Conservation (phyloP, 92 coral and sea anemone genomes). For the Paramuricea clavata region DNA sequence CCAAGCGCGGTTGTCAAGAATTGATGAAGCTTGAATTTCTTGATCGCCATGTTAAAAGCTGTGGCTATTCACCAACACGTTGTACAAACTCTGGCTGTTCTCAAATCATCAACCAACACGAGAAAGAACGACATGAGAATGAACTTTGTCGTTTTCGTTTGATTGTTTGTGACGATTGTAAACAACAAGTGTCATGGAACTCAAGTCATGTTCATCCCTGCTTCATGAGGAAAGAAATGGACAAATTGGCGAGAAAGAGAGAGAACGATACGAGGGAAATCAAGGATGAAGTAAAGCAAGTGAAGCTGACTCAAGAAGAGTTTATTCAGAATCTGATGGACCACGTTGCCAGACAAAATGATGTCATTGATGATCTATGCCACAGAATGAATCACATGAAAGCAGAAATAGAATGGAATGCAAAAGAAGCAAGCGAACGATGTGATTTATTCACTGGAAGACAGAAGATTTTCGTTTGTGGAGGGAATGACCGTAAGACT, state of each 20-base stretch:
- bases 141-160: no score
- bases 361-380: background rate
- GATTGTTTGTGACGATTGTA: background rate
- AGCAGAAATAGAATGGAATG: background rate
- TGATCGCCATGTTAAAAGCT: background rate
- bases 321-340: background rate
- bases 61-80: constrained; percentile 4
- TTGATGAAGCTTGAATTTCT: background rate
- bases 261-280: background rate
- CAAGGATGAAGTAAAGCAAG: background rate
- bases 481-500: background rate
- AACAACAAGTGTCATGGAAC: background rate
- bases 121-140: constrained; percentile 9
- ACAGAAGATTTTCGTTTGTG: background rate
- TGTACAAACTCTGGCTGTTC: constrained; percentile 5
- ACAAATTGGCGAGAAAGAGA: background rate
- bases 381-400: background rate
- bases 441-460: background rate
- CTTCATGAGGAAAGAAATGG: background rate
- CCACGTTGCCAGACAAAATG: background rate
- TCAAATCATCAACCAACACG: background rate
- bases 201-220: no score
- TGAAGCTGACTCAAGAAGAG: background rate
- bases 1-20: background rate
- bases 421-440: background rate